Conservation (phyloP, 1,140 invertebrate genomes). For the Phortica variegata region DNA sequence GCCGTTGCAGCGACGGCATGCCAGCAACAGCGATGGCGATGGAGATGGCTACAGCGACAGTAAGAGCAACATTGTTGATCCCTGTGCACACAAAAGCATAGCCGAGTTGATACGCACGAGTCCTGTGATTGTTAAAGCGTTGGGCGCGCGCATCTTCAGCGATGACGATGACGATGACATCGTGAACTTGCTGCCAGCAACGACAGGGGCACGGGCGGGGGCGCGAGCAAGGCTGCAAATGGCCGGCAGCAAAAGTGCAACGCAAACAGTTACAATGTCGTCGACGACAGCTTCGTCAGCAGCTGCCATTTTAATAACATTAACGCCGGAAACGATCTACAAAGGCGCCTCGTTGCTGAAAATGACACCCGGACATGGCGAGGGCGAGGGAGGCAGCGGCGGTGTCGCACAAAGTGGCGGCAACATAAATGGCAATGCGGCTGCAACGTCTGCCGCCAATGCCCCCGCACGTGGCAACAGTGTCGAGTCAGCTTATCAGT, state of each 20-base stretch:
- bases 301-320: slow-evolving; percentile 51
- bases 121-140: slow-evolving; percentile 52
- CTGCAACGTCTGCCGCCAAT: slow-evolving; percentile 9
- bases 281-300: slow-evolving; percentile 1
- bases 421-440: slow-evolving; percentile 4
- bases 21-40: slow-evolving; percentile 5
- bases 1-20: too few species aligned
- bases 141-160: slow-evolving; percentile 44
- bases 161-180: slow-evolving; percentile 21
- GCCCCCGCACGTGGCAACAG: slow-evolving; percentile 10
- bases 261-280: background rate
- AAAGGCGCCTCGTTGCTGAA: slow-evolving; percentile 53
- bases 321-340: slow-evolving; percentile 56
- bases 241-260: slow-evolving; percentile 5
- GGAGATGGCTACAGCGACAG: slow-evolving; percentile 9
- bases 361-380: slow-evolving; percentile 21
- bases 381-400: slow-evolving; percentile 4
- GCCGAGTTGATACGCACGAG: slow-evolving; percentile 50
- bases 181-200: background rate
- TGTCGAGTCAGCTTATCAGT: slow-evolving; percentile 40
- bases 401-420: slow-evolving; percentile 8
- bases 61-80: slow-evolving; percentile 19
- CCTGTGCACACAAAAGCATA: slow-evolving; percentile 47
- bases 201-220: background rate
- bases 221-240: slow-evolving; percentile 6